Base-by-base conservation (phyloP, 2,888 invertebrate species). In the Hypselothyrea guttata region DNA sequence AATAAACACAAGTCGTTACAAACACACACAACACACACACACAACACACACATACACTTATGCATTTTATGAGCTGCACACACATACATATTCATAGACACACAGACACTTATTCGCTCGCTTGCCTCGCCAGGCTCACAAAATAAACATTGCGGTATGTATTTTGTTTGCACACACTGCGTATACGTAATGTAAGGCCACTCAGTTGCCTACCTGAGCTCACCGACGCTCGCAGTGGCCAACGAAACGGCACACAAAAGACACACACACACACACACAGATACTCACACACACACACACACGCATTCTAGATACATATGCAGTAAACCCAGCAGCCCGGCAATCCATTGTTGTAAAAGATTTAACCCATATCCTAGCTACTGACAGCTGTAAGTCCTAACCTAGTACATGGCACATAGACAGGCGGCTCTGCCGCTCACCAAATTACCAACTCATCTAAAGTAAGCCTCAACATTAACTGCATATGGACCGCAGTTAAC, bases 141-240 rank as follows among this genome's bases (percentile, higher is more conserved):
- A 75, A 81, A 81, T 69, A 83, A 81, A 81, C 81, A 83, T 81
- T 83, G 77, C 83, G 81, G 81, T 72, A 57, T 77, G 81, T 72
- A 75, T 76, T 83, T 79, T 83, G 83, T 75, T 79, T 76, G 70
- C 58, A 70, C 76, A 83, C 78, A 70, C 64, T 77, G 77, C 77
- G 77, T 81, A 77, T 76, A 77, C 81, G 76, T 81, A 82, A 71
- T 75, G 75, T 70, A 52, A 61, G 77, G 76, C 74, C 68, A 73
- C 66, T 70, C 75, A 61, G 68, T 52, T 71, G 53, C 76, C 83
- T 69, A 82, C 73, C 78, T 71, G 55, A 44, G 22, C 22, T 22
- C 22, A 22, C 65, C 40, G 58, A 56, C 68, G 51, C 55, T 58
- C 66, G n/a, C n/a, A 66, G 61, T 57, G 67, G 59, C 54, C 58